Conservation (phyloP, 2,888 invertebrate genomes). For the Lasioglossum pauxillum region DNA sequence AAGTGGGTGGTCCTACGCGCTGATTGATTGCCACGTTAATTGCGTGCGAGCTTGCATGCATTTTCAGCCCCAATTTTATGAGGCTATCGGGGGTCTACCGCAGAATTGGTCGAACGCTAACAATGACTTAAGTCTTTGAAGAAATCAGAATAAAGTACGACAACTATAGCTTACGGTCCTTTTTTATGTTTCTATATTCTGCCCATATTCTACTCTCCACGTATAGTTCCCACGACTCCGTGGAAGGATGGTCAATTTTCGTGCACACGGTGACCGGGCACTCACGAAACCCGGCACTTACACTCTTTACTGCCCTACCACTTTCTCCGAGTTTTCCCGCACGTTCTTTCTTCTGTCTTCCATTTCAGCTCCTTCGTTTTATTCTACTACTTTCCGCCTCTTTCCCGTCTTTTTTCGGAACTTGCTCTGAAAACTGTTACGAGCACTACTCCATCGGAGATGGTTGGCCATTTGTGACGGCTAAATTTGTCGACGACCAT, state of each 20-base stretch:
- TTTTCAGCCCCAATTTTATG: not conserved
- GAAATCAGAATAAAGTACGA: not conserved
- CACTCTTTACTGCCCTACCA: not conserved
- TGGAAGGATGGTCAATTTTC: slow-evolving; percentile 3
- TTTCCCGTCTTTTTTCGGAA: slow-evolving; percentile 1
- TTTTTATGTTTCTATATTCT: not conserved
- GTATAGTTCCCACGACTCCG: not conserved
- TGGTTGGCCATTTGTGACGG: not conserved
- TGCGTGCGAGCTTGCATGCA: slow-evolving; percentile 1
- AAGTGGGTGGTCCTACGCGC: not conserved
- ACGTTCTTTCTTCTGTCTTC: not conserved
- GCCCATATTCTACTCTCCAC: not conserved
- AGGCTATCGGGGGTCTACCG: not conserved
- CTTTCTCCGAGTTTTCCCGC: slow-evolving; percentile 2
- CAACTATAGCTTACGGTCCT: not conserved
- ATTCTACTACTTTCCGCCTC: slow-evolving; percentile 4
- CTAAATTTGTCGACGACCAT: not conserved
- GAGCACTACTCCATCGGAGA: not conserved
- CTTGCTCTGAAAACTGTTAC: slow-evolving; percentile 2
- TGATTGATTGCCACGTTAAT: slow-evolving; percentile 8
- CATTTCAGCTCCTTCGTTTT: slow-evolving; percentile 6
- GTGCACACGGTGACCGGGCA: not conserved
- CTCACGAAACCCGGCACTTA: not conserved
- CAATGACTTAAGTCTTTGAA: not conserved
- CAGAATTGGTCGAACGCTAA: not conserved